Evolutionary conservation across 2,797 vertebrate genomes (phyloP).

Genomic region (Zalophus californianus): DNA sequence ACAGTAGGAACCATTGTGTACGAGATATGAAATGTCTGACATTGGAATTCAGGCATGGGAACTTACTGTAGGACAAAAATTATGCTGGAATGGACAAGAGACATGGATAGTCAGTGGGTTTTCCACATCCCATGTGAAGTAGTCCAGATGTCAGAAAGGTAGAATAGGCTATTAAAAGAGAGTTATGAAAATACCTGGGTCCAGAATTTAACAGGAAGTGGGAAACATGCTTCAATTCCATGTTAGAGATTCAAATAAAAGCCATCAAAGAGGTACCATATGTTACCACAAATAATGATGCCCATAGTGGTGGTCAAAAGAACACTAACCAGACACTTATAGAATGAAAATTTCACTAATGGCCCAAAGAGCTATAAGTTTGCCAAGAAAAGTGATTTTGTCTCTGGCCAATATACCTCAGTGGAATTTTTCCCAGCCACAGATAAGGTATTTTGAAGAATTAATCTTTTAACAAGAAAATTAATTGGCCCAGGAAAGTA

Average conservation of each 20-base stretch:
- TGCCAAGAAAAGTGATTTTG: background rate
- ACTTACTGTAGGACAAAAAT: background rate
- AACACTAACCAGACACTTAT: background rate
- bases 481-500: background rate
- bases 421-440: background rate
- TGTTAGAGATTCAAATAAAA: background rate
- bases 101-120: rapidly evolving
- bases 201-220: background rate
- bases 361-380: background rate
- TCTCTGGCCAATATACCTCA: background rate
- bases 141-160: background rate
- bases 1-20: background rate
- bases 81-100: background rate
- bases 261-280: background rate
- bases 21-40: background rate
- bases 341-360: background rate
- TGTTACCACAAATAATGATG: background rate
- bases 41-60: background rate
- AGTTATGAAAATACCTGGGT: background rate
- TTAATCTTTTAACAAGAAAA: conserved; percentile 15
- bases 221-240: background rate
- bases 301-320: background rate
- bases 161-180: background rate
- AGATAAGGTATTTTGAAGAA: background rate
- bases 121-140: background rate